Conservation (phyloP, 2,888 invertebrate genomes). For the Neelides folsomi region DNA sequence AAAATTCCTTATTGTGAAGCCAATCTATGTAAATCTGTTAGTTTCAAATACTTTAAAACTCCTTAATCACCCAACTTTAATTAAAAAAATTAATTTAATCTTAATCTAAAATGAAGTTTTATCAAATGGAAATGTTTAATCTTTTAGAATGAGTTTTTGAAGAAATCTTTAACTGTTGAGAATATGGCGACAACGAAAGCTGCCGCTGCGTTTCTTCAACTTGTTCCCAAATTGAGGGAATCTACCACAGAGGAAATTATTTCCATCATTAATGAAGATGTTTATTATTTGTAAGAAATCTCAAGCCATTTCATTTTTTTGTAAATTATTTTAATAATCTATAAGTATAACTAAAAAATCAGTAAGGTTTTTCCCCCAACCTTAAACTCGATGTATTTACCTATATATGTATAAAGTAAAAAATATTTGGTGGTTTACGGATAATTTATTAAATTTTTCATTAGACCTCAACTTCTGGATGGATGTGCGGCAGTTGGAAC, state of each 20-base stretch:
- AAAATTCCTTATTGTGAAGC: slow-evolving; percentile 25
- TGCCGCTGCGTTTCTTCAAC: slow-evolving; percentile 50
- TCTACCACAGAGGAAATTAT: slow-evolving; percentile 48
- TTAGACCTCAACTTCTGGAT: slow-evolving; percentile 53
- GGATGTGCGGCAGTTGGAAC: slow-evolving; percentile 58
- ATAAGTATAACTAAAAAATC: background rate
- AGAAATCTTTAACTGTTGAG: slow-evolving; percentile 43
- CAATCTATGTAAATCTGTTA: slow-evolving; percentile 28
- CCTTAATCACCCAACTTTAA: background rate
- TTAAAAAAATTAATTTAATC: too few species aligned
- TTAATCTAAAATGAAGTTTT: too few species aligned
- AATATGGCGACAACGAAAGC: slow-evolving; percentile 51
- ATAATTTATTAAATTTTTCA: slow-evolving; percentile 14
- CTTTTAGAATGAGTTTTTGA: slow-evolving; percentile 33
- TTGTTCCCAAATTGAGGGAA: slow-evolving; percentile 49
- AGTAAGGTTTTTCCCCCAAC: background rate
- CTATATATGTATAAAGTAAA: background rate
- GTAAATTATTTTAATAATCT: background rate
- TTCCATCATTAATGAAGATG: slow-evolving; percentile 43
- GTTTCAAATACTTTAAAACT: background rate
- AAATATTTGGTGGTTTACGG: slow-evolving; percentile 9
- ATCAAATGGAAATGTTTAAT: background rate
- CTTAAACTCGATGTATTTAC: slow-evolving; percentile 37
- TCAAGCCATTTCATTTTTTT: background rate
- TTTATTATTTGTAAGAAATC: slow-evolving; percentile 26